These are phyloP conservation scores for Rana temporaria DNA, from an alignment of 2,113 vertebrate species.

Conservation along the genomic window DNA sequence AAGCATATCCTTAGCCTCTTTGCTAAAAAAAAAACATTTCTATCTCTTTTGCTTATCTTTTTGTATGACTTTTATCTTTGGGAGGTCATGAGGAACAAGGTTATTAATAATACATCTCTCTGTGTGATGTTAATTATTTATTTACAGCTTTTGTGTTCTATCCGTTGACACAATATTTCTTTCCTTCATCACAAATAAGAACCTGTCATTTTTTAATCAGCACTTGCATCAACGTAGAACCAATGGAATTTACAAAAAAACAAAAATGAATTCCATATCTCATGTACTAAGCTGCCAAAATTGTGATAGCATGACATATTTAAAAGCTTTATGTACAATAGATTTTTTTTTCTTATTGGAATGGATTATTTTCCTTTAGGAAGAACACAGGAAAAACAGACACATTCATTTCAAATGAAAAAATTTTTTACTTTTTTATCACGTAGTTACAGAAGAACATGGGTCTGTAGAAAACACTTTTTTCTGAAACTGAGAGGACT, in stretches of 20 bases:
- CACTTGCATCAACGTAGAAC: constrained; percentile 16
- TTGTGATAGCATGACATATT: background rate
- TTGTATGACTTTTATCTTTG: constrained; percentile 53
- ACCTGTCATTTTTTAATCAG: constrained; percentile 39
- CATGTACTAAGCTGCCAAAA: background rate
- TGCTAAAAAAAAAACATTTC: constrained; percentile 23
- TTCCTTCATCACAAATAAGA: constrained; percentile 22
- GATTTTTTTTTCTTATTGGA: background rate
- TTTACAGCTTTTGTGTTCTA: constrained; percentile 54
- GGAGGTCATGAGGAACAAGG: constrained; percentile 54
- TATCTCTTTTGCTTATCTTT: constrained; percentile 34
- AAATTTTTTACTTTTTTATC: too few relatives aligned
- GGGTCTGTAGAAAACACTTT: too few relatives aligned
- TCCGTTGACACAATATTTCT: constrained; percentile 53
- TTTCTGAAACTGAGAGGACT: too few relatives aligned
- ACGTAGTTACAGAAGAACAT: too few relatives aligned
- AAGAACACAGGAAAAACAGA: too few relatives aligned
- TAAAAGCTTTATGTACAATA: background rate
- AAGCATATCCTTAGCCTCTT: background rate
- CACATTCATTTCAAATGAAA: too few relatives aligned
- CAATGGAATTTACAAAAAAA: background rate
- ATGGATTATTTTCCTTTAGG: background rate
- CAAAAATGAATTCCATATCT: background rate
- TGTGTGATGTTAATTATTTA: constrained; percentile 56
- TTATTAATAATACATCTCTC: constrained; percentile 56